Evolutionary conservation across 2,113 vertebrate genomes (phyloP), one percentile per base, ranked within the genome.

Genomic region (Bufo bufo): DNA sequence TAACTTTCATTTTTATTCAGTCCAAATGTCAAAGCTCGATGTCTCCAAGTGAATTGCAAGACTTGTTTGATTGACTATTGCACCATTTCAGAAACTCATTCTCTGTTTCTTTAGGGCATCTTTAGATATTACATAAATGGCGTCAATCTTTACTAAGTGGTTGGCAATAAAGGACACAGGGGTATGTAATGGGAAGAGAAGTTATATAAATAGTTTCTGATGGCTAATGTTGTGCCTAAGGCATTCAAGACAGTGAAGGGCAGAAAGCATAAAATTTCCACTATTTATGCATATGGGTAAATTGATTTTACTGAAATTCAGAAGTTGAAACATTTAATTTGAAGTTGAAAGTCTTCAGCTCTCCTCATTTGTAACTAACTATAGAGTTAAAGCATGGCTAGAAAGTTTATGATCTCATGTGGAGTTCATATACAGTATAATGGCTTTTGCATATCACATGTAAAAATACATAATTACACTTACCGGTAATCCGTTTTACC

Each of bases 121-220:
- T 54, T 74, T 85, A 74, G 74, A 16, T 65, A 56, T 74, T 56
- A 59, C 69, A 74, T 85, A 54, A 72, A 47, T 85, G n/a, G 50
- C 17, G 47, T 85, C 69, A 74, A 85, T 85, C 83, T 85, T 74
- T 56, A 23, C 16, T 85, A 74, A 85, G 66, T 85, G 52, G 23
- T 69, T 54, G 66, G 50, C 47, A 85, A 74, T 85, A 74, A 85
- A 85, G 52, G 14, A 72, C 13, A 19, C n/a, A 17, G 13, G 52
- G 20, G 17, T 72, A 84, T 47, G 19, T 69, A 66, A 72, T 84
- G 82, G 50, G 52, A 58, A 85, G 47, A 33, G 69, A 52, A 85
- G 83, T 85, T 74, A 85, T 23, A 85, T 14, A 54, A 69, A 14
- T 54, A 58, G 52, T 45, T 45, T 74, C 52, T n/a, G 3, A 20